Evolutionary conservation across 2,888 invertebrate genomes (phyloP), one percentile per base, ranked within the genome.

Genomic region (Trachelus iudaicus): DNA sequence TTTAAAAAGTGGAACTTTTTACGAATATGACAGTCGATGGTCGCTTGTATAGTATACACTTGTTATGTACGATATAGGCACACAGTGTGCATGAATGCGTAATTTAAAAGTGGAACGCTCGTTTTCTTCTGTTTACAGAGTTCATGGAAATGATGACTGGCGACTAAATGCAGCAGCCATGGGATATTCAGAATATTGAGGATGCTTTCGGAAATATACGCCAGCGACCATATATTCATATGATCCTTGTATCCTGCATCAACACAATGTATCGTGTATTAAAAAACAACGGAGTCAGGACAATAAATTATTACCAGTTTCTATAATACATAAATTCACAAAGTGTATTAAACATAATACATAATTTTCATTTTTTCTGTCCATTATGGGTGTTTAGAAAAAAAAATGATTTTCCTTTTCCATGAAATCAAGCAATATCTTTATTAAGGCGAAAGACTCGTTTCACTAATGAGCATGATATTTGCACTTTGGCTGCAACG

Each of bases 131-230:
- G 80, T 80, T 94, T 94, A 83, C 94, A 96, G 95, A 96, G 92
- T 95, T 96, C 92, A 95, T 95, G 95, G 95, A 94, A 88, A 95
- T 95, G 95, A 96, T 96, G 95, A 95, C 95, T 79, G 95, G 95
- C 69, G 95, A 95, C 91, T 95, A 94, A 71, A 15, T 31, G 31
- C 31, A 71, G 31, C 33, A 13, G 15, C 12, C 12, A 71, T 30
- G 13, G 31, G 2, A 56, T 23, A 23, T 23, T 56, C 23, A 23
- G 2, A 6, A 56, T 9, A 1, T 56, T 56, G 2, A 56, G 56
- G 56, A 56, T 9, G 56, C 0, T 56, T 56, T 56, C 6, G 23
- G 9, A 23, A 56, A 56, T 23, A 23, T 56, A 56, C 56, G 0
- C 9, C 9, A 56, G 6, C 56, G 23, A 56, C 15, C 56, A 23